Percentiles rank a stretch among this genome's conserved stretches.
These are phyloP conservation scores for Drosophila arawakana DNA, from an alignment of 1,140 invertebrate species.

Conservation along the genomic window DNA sequence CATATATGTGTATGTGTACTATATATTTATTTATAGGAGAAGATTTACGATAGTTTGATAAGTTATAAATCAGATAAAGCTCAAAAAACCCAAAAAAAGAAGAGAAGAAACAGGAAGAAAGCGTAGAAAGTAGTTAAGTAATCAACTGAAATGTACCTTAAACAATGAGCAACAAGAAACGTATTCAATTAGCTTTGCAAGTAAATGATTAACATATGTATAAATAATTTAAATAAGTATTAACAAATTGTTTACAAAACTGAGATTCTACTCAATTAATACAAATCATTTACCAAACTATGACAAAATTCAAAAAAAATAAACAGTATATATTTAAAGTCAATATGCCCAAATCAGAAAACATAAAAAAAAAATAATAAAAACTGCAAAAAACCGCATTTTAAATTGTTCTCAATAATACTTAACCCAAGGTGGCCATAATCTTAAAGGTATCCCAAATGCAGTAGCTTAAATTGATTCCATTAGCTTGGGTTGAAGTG, in stretches of 20 bases:
- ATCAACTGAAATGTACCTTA: conserved; percentile 73
- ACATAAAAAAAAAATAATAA: conserved; percentile 31
- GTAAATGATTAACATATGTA: conserved; percentile 31
- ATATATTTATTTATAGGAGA: conserved; percentile 33
- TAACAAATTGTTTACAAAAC: conserved; percentile 23
- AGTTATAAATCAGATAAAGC: conserved; percentile 37
- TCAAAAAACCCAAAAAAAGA: conserved; percentile 68
- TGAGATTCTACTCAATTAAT: conserved; percentile 31
- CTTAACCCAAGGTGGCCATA: conserved; percentile 8
- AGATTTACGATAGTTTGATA: conserved; percentile 12
- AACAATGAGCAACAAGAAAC: conserved; percentile 58
- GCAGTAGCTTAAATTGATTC: neutral
- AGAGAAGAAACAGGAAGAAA: conserved; percentile 26
- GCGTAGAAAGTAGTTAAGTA: conserved; percentile 21
- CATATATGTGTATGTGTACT: conserved; percentile 22
- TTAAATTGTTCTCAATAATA: neutral
- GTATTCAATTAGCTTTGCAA: conserved; percentile 77
- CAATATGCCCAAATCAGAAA: conserved; percentile 34
- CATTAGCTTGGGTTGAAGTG: neutral
- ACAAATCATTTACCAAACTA: neutral
- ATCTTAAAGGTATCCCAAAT: neutral
- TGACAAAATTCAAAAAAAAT: conserved; percentile 17
- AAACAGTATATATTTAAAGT: conserved; percentile 14
- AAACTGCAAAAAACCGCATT: conserved; percentile 25
- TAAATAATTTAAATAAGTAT: conserved; percentile 36